Conservation (phyloP, 1,140 invertebrate genomes). For the Calephelis virginiensis region DNA sequence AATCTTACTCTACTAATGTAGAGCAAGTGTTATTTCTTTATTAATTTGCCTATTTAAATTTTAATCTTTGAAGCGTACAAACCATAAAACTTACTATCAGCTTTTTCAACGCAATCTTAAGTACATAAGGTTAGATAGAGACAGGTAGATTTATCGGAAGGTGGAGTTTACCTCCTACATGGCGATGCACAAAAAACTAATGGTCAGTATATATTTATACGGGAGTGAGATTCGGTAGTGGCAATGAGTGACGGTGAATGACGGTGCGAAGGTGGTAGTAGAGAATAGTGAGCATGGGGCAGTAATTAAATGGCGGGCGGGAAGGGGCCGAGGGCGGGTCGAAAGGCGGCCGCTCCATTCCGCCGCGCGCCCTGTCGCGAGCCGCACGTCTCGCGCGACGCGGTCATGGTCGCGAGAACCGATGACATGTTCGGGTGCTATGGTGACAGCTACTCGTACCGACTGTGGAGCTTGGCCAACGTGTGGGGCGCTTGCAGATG, state of each 20-base stretch:
- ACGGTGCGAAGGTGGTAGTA: slow-evolving; percentile 28
- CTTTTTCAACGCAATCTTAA: not conserved
- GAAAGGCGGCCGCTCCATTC: slow-evolving; percentile 57
- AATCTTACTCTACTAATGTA: not conserved
- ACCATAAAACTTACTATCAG: no score
- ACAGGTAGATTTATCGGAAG: slow-evolving; percentile 56
- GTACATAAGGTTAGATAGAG: slow-evolving; percentile 46
- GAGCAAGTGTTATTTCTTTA: no score
- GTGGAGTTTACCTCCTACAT: slow-evolving; percentile 44
- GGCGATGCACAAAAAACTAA: not conserved
- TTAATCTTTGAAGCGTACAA: no score
- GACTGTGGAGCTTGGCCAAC: slow-evolving; percentile 85
- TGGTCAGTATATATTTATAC: not conserved
- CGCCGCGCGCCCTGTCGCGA: slow-evolving; percentile 60
- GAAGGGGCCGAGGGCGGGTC: slow-evolving; percentile 56
- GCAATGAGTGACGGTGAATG: slow-evolving; percentile 21
- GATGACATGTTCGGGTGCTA: slow-evolving; percentile 83
- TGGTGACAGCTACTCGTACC: slow-evolving; percentile 84
- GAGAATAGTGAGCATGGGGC: slow-evolving; percentile 41
- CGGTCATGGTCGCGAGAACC: slow-evolving; percentile 82
- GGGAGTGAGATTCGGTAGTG: slow-evolving; percentile 22
- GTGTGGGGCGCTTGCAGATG: slow-evolving; percentile 84
- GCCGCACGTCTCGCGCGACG: slow-evolving; percentile 46
- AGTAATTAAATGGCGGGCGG: slow-evolving; percentile 34
- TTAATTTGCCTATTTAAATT: no score